Evolutionary conservation across 1,140 invertebrate genomes (phyloP), one percentile per base, ranked within the genome.

Genomic region (Phthorimaea operculella): DNA sequence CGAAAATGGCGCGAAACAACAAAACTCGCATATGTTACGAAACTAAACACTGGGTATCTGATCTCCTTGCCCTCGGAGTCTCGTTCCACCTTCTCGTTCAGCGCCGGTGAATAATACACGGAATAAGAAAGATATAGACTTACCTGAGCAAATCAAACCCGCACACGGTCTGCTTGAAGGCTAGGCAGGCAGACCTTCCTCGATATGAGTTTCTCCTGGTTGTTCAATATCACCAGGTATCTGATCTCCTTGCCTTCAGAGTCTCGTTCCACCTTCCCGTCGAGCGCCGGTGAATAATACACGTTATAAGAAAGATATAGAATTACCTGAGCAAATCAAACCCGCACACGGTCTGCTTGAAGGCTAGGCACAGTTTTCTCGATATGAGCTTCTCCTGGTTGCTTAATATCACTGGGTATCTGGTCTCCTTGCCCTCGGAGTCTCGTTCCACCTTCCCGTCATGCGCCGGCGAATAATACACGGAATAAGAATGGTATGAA

Each of bases 311-410:
- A 12, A 8, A 8, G 34, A 12, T 36, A 54, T 39, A n/a, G 50
- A 51, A 63, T 72, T 80, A 93, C 93, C 93, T 91, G 12, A 99
- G 87, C 28, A 99, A 89, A 90, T 99, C 98, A 86, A 99, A 99
- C 12, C 98, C 98, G 86, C 98, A 99, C 3, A 99, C 98, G 39
- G 96, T 99, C 89, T 99, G 98, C 86, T 98, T 98, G 79, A 99
- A 99, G 10, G 98, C 97, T 42, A 98, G 85, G 75, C 97, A 99
- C 9, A 99, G 97, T 88, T 98, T 98, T 58, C 98, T 89, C 3
- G 98, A 99, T 65, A 99, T 99, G n/a, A 99, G 87, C 86, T 99
- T 99, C 86, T 99, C 98, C 28, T 92, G 93, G 76, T 99, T 98
- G 71, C 93, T 97, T 17, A 99, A 84, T 73, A 99, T 98, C 0